A percentile compares a stretch with the other conserved stretches of the same genome.
Conservation (phyloP, 2,113 vertebrate species). For the Irena cyanogastra region DNA sequence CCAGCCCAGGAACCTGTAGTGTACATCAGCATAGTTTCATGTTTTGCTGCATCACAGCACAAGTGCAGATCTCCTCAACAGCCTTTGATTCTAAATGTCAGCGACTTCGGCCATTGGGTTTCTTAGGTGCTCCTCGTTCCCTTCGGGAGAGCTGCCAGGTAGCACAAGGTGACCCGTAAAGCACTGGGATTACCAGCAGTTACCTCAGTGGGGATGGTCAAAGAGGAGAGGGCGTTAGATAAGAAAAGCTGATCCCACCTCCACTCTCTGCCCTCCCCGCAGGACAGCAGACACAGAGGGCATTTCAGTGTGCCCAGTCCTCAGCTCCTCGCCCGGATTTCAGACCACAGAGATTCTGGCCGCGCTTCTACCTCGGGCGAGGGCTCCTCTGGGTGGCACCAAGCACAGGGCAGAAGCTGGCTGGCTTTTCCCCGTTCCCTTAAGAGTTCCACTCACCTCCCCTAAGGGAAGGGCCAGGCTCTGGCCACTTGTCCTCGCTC, state of each 20-base stretch:
- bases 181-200: conserved; percentile 28
- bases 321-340: not conserved
- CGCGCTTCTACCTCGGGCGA: fast-evolving
- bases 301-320: not conserved
- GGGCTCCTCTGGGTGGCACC: not conserved
- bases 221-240: not conserved
- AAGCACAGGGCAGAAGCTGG: not conserved
- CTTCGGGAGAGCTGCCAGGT: conserved; percentile 1
- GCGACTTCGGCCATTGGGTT: not conserved
- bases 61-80: not conserved
- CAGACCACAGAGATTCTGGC: not conserved
- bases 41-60: not conserved
- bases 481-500: not conserved
- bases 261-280: not conserved
- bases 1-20: not conserved
- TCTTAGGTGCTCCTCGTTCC: not conserved
- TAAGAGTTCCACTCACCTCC: not conserved
- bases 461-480: not conserved
- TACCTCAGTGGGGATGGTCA: not conserved
- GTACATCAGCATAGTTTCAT: not conserved
- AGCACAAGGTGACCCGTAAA: conserved; percentile 33
- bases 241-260: not conserved
- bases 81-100: not conserved
- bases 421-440: not conserved
- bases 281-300: not conserved